Conservation (phyloP, 2,797 vertebrate species). For the Sardinella longiceps region DNA sequence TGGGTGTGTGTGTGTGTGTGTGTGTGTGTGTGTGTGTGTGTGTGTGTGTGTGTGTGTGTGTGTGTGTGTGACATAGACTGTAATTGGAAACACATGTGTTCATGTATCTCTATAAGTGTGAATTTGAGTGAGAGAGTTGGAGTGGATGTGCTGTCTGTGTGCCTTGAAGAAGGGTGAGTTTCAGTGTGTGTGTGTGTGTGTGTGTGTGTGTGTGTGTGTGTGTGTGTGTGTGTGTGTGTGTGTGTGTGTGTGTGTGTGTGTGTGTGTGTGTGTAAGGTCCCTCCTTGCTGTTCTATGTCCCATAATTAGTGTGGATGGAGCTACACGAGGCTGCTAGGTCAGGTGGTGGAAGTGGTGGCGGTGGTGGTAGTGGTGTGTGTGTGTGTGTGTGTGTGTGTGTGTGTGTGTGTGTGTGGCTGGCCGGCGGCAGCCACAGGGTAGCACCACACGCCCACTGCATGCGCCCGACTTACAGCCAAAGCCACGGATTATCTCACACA, state of each 20-base stretch:
- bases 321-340: background rate
- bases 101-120: background rate
- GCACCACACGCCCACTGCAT: conserved; percentile 80
- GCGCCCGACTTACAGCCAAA: conserved; percentile 85
- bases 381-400: background rate
- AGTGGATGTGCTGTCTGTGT: background rate
- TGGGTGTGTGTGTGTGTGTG: background rate
- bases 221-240: background rate
- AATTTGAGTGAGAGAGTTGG: background rate
- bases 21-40: background rate
- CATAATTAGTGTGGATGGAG: background rate
- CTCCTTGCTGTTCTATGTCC: background rate
- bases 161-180: background rate
- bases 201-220: conserved; percentile 31
- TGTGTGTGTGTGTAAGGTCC: background rate
- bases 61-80: background rate
- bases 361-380: background rate
- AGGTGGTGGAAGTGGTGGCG: background rate
- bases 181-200: conserved; percentile 19
- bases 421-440: conserved; percentile 80
- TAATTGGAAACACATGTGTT: background rate
- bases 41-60: background rate
- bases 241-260: conserved; percentile 18
- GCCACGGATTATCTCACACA: conserved; percentile 76
- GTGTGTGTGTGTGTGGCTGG: conserved; percentile 33